These are phyloP conservation scores for Lasioglossum calceatum DNA, from an alignment of 2,888 invertebrate genomes.

Conservation along the genomic window DNA sequence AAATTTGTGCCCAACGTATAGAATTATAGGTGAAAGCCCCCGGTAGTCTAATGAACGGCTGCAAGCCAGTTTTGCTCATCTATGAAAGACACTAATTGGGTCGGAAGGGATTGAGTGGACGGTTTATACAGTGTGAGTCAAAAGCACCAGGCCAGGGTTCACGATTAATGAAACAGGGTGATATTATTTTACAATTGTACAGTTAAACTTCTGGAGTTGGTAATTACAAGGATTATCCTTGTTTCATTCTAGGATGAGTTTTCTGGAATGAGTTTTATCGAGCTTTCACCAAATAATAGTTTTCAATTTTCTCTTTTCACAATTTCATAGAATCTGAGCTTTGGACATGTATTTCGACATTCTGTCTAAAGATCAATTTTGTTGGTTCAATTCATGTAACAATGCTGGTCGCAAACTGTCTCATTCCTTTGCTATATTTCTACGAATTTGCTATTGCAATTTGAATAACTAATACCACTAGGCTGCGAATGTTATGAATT, in stretches of 20 bases:
- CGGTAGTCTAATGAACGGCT: background rate
- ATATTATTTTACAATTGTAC: background rate
- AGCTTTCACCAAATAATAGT: background rate
- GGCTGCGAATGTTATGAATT: too few relatives aligned
- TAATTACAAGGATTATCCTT: background rate
- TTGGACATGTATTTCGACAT: background rate
- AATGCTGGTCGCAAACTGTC: too few relatives aligned
- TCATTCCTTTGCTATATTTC: too few relatives aligned
- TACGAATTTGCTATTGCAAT: too few relatives aligned
- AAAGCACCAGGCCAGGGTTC: background rate
- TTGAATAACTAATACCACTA: too few relatives aligned
- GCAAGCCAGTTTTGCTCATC: constrained; percentile 19
- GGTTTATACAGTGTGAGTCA: background rate
- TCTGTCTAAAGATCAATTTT: background rate
- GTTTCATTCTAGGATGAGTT: background rate
- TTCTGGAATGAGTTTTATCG: background rate
- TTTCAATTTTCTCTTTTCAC: too few relatives aligned
- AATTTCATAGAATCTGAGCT: too few relatives aligned
- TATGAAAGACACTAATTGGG: constrained; percentile 34
- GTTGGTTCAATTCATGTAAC: too few relatives aligned
- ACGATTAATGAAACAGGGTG: background rate
- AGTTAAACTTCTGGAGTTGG: background rate
- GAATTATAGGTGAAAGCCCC: constrained; percentile 1
- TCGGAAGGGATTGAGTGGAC: background rate
- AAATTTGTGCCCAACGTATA: background rate